Percentiles rank a stretch among this genome's conserved stretches.
Conservation (phyloP, 1,140 invertebrate species). For the Sitodiplosis mosellana region DNA sequence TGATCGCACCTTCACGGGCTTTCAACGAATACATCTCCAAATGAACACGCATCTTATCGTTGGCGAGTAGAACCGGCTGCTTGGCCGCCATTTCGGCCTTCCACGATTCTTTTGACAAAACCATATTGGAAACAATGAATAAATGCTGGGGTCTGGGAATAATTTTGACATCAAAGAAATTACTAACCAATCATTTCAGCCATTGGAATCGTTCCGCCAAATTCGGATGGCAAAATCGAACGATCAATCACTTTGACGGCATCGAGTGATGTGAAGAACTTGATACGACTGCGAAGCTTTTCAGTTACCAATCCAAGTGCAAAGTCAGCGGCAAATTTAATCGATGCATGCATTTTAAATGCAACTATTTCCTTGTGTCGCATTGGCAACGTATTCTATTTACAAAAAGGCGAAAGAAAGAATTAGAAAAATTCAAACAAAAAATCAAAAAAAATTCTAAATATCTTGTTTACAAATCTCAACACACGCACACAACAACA, state of each 20-base stretch:
- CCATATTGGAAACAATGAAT: not conserved
- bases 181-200: conserved; percentile 60
- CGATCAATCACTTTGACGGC: conserved; percentile 32
- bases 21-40: conserved; percentile 43
- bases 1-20: conserved; percentile 50
- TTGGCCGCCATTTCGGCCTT: conserved; percentile 38
- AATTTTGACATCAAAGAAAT: not conserved
- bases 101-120: conserved; percentile 33
- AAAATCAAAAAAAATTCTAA: not conserved
- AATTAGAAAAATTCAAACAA: not conserved
- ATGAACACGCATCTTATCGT: conserved; percentile 42
- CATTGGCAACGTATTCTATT: conserved; percentile 62
- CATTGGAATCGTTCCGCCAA: conserved; percentile 63
- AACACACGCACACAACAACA: too few relatives aligned
- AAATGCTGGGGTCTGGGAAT: not conserved
- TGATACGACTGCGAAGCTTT: conserved; percentile 58
- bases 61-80: conserved; percentile 31
- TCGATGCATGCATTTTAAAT: conserved; percentile 52
- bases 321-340: conserved; percentile 64
- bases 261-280: conserved; percentile 42
- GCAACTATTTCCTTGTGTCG: conserved; percentile 68
- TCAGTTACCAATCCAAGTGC: conserved; percentile 62
- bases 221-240: conserved; percentile 56
- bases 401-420: conserved; percentile 8
- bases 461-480: too few relatives aligned